Percentiles rank a stretch among this genome's conserved stretches.
Evolutionary conservation across 2,888 invertebrate species (phyloP).

Genomic region (Caenorhabditis japonica): DNA sequence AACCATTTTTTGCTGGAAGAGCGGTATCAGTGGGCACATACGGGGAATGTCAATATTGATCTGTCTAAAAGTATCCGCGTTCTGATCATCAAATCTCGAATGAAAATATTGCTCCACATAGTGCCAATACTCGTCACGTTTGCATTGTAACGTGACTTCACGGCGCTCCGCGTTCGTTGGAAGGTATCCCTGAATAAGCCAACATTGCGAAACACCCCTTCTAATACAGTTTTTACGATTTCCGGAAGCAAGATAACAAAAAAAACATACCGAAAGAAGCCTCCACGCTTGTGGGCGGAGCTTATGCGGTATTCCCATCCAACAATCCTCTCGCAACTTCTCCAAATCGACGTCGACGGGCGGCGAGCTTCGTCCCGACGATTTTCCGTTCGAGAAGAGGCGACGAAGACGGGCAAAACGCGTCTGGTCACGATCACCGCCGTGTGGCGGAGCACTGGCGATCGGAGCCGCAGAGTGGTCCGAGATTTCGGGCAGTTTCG

Average conservation of each 20-base stretch:
- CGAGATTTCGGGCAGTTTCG: constrained; percentile 63
- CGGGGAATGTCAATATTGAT: constrained; percentile 99
- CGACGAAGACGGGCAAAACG: constrained; percentile 62
- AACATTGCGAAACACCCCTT: too few species aligned
- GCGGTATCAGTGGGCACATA: constrained; percentile 95
- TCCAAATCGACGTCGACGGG: constrained; percentile 65
- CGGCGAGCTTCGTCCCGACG: constrained; percentile 57
- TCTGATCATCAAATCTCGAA: constrained; percentile 88
- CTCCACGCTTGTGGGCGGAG: constrained; percentile 84
- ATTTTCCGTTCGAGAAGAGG: constrained; percentile 57
- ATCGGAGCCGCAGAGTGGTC: constrained; percentile 55
- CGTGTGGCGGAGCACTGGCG: constrained; percentile 53
- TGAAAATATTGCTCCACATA: constrained; percentile 96
- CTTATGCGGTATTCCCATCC: constrained; percentile 95
- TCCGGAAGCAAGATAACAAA: too few species aligned
- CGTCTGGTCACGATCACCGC: constrained; percentile 61
- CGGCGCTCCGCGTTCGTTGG: constrained; percentile 92
- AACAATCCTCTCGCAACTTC: constrained; percentile 80
- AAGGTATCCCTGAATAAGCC: constrained; percentile 91
- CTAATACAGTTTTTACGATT: too few species aligned
- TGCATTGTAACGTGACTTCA: constrained; percentile 88
- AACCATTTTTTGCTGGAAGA: constrained; percentile 95
- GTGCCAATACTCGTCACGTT: constrained; percentile 94
- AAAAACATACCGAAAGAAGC: constrained; percentile 81
- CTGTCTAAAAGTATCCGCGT: constrained; percentile 93